Evolutionary conservation across 2,888 invertebrate genomes (phyloP), one percentile per base, ranked within the genome.

Genomic region (Scaptomyza cyrtandrae): DNA sequence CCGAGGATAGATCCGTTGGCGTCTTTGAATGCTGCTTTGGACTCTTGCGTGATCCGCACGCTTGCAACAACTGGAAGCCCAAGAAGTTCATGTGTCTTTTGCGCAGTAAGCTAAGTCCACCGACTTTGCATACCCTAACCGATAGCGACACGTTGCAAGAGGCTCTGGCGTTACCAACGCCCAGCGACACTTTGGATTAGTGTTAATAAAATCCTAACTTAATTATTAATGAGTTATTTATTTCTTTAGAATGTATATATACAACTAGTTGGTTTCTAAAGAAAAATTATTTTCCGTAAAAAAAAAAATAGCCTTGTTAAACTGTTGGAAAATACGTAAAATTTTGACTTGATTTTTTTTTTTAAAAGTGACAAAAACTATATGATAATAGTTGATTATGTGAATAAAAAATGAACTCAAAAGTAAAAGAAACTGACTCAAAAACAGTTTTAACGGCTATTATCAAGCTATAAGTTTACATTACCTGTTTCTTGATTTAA

Each of bases 11-110:
- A 73, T 66, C 69, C 14, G 93, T 94, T 1, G 95, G 95, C 2
- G 91, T 95, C 33, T 95, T 95, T 88, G 95, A 95, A 84, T 94
- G 95, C 80, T 91, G 93, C 46, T 95, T 95, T 91, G 94, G 94
- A 2, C 90, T 95, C 43, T 92, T 94, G 24, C 93, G 94, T 67
- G 95, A 95, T 89, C 95, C 95, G 0, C 92, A 91, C 53, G 90
- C 92, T 31, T 92, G 93, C n/a, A 94, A 95, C 84, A 95, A 94
- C 85, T 95, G 95, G 94, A 95, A 95, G 90, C 93, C 95, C 24
- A 95, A 95, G 88, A 93, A 92, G n/a, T 93, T 93, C 9, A 92
- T 93, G 75, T 84, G 94, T 24, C 84, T 92, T 66, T 88, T 94
- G 43, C 90, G 91, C 49, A 93, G 93, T 75, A 81, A 85, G 37